A percentile compares a stretch with the other conserved stretches of the same genome.
Conservation (phyloP, 2,797 vertebrate genomes). For the Lepidocolaptes lacrymiger region DNA sequence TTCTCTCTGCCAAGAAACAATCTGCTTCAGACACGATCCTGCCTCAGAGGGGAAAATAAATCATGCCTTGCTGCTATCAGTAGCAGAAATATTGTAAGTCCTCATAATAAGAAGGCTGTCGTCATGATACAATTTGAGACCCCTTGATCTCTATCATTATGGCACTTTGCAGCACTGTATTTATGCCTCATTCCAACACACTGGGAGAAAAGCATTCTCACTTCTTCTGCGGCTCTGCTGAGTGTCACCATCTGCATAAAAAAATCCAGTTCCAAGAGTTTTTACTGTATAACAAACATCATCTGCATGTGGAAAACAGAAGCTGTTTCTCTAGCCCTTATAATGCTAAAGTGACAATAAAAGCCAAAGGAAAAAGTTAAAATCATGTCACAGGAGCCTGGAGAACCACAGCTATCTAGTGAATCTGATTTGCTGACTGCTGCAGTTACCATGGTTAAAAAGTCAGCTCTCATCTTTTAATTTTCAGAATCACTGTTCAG, state of each 20-base stretch:
- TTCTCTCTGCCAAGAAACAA: not conserved
- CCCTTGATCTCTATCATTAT: not conserved
- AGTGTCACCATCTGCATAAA: not conserved
- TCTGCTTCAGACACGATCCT: not conserved
- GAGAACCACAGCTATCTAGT: not conserved
- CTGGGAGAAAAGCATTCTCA: not conserved
- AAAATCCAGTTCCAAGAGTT: not conserved
- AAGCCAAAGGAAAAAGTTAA: not conserved
- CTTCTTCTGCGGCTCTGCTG: not conserved
- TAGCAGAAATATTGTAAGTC: not conserved
- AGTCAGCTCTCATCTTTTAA: not conserved
- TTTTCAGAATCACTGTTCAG: not conserved
- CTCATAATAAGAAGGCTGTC: not conserved
- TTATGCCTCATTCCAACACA: not conserved
- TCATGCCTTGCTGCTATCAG: not conserved
- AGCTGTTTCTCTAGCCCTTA: not conserved
- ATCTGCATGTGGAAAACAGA: not conserved
- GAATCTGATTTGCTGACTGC: not conserved
- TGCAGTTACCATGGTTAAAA: not conserved
- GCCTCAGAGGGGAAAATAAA: not conserved
- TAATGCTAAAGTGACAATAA: not conserved
- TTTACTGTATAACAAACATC: not conserved
- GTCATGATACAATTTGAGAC: not conserved
- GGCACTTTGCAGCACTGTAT: not conserved
- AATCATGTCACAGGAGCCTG: not conserved